Evolutionary conservation across 1,140 invertebrate genomes (phyloP).

Genomic region (Kradibia gibbosae): DNA sequence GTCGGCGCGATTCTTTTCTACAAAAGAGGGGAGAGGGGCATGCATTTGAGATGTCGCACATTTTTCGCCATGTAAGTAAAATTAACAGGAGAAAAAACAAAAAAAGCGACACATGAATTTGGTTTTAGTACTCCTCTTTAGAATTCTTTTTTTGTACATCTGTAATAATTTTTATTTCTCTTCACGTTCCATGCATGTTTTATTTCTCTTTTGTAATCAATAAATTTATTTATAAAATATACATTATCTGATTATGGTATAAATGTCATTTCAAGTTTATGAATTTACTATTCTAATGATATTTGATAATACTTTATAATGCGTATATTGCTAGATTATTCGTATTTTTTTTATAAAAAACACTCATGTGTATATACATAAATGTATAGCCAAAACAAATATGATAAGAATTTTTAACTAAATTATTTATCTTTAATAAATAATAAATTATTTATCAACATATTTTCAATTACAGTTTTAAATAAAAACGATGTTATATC

Average conservation of each 20-base stretch:
- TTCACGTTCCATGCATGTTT: constrained; percentile 1
- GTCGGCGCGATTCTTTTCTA: constrained; percentile 43
- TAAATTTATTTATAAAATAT: constrained; percentile 32
- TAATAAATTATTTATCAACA: not conserved
- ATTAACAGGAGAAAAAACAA: not conserved
- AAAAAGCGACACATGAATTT: not conserved
- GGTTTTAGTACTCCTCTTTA: not conserved
- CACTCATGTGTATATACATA: not conserved
- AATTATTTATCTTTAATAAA: not conserved
- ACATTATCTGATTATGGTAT: not conserved
- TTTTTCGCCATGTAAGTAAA: constrained; percentile 16
- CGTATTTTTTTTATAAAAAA: not conserved
- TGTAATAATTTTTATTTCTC: not conserved
- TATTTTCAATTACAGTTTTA: not conserved
- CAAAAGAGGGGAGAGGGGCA: not conserved
- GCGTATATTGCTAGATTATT: not conserved
- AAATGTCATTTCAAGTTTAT: constrained; percentile 4
- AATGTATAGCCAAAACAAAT: not conserved
- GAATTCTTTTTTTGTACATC: constrained; percentile 4
- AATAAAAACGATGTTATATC: not conserved
- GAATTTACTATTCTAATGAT: not conserved
- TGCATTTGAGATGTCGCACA: constrained; percentile 29
- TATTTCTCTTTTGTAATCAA: constrained; percentile 6
- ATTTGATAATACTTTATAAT: not conserved
- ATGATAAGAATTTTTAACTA: not conserved